A percentile compares a stretch with the other conserved stretches of the same genome.
Evolutionary conservation across 1,140 invertebrate species (phyloP).

Genomic region (Conus ventricosus): DNA sequence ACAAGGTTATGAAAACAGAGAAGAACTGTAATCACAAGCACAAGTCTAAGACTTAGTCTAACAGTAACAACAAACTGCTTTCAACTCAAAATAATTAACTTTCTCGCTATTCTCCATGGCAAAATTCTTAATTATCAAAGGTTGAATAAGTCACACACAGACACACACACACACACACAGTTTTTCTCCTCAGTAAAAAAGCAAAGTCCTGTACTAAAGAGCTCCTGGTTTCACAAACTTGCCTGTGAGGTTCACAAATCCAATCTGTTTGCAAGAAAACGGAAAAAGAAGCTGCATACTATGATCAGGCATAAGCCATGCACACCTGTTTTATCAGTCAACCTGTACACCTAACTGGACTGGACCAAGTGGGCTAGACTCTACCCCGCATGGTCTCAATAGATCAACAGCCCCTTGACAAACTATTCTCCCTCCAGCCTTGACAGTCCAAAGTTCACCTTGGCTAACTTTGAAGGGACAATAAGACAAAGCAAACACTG

Average conservation of each 20-base stretch:
- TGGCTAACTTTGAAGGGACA: background rate
- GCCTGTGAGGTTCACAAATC: too few species aligned
- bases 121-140: too few species aligned
- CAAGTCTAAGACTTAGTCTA: background rate
- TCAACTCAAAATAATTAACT: background rate
- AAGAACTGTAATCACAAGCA: background rate
- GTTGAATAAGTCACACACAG: too few species aligned
- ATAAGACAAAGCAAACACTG: background rate
- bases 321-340: background rate
- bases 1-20: background rate
- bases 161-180: background rate
- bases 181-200: background rate
- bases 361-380: background rate
- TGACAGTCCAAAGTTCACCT: slow-evolving; percentile 7
- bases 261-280: too few species aligned
- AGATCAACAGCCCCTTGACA: background rate
- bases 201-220: background rate
- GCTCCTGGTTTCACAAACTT: too few species aligned
- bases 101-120: too few species aligned
- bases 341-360: too few species aligned
- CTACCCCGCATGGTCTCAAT: background rate
- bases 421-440: background rate
- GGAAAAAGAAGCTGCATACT: background rate
- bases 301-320: background rate
- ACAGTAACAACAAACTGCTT: background rate